Percentiles rank a stretch among this genome's conserved stretches.
Conservation (phyloP, 2,113 vertebrate species). For the Calypte anna region DNA sequence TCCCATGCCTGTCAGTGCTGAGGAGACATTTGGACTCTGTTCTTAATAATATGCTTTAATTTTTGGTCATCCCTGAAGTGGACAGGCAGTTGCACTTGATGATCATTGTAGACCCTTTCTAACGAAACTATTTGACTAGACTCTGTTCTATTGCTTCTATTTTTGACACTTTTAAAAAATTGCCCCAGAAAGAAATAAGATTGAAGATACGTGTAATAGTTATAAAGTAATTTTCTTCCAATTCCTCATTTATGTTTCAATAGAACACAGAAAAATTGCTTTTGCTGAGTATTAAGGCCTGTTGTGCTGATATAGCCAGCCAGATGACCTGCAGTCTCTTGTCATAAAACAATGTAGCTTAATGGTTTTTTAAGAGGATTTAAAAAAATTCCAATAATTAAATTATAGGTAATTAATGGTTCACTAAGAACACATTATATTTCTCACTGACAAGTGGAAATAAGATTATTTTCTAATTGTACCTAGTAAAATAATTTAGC, state of each 20-base stretch:
- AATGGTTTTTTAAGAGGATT: background rate
- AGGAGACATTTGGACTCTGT: background rate
- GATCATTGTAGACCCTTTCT: background rate
- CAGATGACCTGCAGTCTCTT: background rate
- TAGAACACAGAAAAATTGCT: background rate
- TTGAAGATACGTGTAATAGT: background rate
- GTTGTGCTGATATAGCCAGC: background rate
- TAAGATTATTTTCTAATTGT: background rate
- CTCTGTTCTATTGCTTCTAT: background rate
- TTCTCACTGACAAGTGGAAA: background rate
- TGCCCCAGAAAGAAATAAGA: background rate
- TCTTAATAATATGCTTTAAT: background rate
- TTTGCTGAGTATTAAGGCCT: background rate
- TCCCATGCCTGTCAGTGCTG: background rate
- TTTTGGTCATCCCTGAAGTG: background rate
- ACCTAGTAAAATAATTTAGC: background rate
- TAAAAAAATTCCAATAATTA: background rate
- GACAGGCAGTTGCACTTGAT: background rate
- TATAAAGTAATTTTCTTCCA: background rate
- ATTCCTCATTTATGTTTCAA: too few species aligned
- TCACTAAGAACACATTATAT: background rate
- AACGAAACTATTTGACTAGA: fast-evolving
- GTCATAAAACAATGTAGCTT: background rate
- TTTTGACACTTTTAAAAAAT: background rate
- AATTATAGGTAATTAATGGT: background rate